Base-by-base conservation (phyloP, 1,140 invertebrate genomes). In the Drosophila malerkotliana region DNA sequence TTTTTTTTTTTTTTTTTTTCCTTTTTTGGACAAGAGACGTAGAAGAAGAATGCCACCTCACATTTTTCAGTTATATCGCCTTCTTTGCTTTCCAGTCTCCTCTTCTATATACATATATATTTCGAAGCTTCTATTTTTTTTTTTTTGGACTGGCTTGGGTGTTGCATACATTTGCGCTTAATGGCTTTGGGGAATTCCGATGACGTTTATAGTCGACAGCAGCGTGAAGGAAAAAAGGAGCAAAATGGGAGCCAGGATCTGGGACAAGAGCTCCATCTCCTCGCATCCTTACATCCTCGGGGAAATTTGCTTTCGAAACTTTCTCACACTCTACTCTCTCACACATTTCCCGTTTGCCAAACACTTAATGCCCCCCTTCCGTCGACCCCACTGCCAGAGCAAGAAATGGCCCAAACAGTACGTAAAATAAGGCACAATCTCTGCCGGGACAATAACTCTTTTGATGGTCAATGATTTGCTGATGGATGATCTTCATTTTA, bases 81-180 rank as follows among this genome's bases (percentile, higher is more conserved):
- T 34, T 52, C 44, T 72, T 72, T 75, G 51, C 21, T 56, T 15
- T 39, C 55, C 55, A 2, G 44, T 56, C 24, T 63, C 30, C 53
- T 21, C 6, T 51, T 21, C 6, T 51, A n/a, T 54, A 37, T 54
- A 15, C 54, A 15, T n/a, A 30, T 53, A 12, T 30, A 51, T 26
- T 32, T 15, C 18, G 26, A 15, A 32, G 18, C 14, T 10, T 39
- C 1, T 45, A n/a, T 0, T 28, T 9, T 54, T 48, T 41, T 53
- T 32, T 39, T 56, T 51, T 57, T 52, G 49, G 67, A 63, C 64
- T 66, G 59, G 79, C 49, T 69, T 73, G 64, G 67, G 61, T 79
- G 79, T 88, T 88, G 83, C 83, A 88, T 88, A 88, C 84, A 88
- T 88, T 88, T 88, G 69, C 79, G 79, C 79, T 88, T 88, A 88